These are phyloP conservation scores for Porites divaricata DNA, from an alignment of 92 coral and sea anemone genomes.

Conservation along the genomic window DNA sequence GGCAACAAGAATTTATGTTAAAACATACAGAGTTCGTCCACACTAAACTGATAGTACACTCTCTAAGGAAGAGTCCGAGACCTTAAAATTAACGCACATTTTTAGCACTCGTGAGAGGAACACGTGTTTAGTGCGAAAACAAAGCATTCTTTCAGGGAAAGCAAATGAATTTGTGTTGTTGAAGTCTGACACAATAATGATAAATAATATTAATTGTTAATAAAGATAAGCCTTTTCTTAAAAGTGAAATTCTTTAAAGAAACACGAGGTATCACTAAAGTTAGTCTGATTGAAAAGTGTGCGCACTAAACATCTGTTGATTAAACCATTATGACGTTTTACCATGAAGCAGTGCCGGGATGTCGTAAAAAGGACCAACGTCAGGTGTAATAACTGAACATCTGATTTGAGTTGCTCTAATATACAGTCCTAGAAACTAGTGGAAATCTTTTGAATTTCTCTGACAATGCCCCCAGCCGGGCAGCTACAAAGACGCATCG, in stretches of 20 bases:
- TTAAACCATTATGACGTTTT: too few species aligned
- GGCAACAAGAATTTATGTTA: too few species aligned
- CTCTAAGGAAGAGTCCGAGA: too few species aligned
- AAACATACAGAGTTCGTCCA: too few species aligned
- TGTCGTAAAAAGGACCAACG: too few species aligned
- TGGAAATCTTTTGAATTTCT: constrained; percentile 48
- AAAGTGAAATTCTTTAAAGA: constrained; percentile 2
- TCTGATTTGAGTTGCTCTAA: constrained; percentile 14
- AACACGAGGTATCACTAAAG: not conserved
- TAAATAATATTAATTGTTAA: too few species aligned
- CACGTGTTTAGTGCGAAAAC: constrained; percentile 35
- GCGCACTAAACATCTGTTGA: too few species aligned
- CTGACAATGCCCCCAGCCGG: constrained; percentile 73
- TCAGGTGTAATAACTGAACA: constrained; percentile 41
- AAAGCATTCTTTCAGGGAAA: constrained; percentile 4
- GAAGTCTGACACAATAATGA: not conserved
- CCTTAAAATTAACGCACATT: too few species aligned
- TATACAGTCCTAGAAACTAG: constrained; percentile 41
- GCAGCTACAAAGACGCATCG: constrained; percentile 45
- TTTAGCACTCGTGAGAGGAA: not conserved
- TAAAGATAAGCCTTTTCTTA: not conserved
- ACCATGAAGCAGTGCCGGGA: too few species aligned
- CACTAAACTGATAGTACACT: too few species aligned
- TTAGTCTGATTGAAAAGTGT: too few species aligned
- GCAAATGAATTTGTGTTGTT: not conserved